Conservation (phyloP, 2,113 vertebrate species). For the Hirundichthys speculiger region DNA sequence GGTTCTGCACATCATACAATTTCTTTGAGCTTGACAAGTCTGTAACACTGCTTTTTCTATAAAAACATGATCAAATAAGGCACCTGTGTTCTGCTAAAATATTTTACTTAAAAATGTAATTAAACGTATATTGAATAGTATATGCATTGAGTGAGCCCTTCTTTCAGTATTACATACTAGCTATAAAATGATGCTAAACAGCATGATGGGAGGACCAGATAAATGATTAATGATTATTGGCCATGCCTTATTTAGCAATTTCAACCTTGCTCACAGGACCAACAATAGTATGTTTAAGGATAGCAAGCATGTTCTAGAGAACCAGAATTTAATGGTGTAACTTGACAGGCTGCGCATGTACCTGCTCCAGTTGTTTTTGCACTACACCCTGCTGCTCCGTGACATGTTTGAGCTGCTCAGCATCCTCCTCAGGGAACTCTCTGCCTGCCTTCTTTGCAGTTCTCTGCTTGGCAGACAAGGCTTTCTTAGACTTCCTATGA, state of each 20-base stretch:
- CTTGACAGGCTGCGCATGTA: conserved; percentile 70
- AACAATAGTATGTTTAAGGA: neutral
- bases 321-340: conserved; percentile 22
- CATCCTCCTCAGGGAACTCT: conserved; percentile 96
- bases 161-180: too few relatives aligned
- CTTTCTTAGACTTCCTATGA: conserved; percentile 98
- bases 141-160: too few relatives aligned
- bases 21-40: neutral
- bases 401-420: conserved; percentile 96
- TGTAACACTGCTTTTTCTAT: neutral
- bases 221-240: too few relatives aligned
- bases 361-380: conserved; percentile 98
- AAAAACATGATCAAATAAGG: neutral
- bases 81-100: neutral
- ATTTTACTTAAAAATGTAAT: neutral
- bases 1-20: neutral
- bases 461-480: conserved; percentile 96
- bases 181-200: too few relatives aligned
- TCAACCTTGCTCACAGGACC: conserved; percentile 2
- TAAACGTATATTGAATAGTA: too few relatives aligned
- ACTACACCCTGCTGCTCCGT: conserved; percentile 98
- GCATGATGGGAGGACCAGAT: too few relatives aligned
- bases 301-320: neutral
- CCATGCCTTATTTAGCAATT: conserved; percentile 13
- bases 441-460: conserved; percentile 97